These are phyloP conservation scores for Epsilonema sp. DNA, from an alignment of 2,888 invertebrate genomes.

Conservation along the genomic window DNA sequence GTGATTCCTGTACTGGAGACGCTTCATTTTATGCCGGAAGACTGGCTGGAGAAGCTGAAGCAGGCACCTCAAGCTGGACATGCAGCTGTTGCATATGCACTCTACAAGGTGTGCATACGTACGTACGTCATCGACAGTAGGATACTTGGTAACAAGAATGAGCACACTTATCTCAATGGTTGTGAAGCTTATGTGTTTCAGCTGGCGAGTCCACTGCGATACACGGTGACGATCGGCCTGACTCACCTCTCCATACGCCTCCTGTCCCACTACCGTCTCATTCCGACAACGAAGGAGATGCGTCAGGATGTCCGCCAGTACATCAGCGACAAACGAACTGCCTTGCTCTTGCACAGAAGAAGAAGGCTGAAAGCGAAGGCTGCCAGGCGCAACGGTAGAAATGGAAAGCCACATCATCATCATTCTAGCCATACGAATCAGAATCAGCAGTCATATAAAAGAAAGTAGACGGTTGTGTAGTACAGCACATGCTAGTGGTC, in stretches of 20 bases:
- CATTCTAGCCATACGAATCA: too few relatives aligned
- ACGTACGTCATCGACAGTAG: too few relatives aligned
- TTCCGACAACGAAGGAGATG: slow-evolving; percentile 1
- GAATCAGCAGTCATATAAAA: too few relatives aligned
- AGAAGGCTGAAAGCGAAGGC: too few relatives aligned
- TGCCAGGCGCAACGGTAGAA: too few relatives aligned
- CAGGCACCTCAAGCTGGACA: slow-evolving; percentile 48
- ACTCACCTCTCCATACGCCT: slow-evolving; percentile 18
- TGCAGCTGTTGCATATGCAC: slow-evolving; percentile 64
- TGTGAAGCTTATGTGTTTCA: too few relatives aligned
- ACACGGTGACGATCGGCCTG: slow-evolving; percentile 19
- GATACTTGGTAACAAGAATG: too few relatives aligned
- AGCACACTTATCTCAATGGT: too few relatives aligned
- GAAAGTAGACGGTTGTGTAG: too few relatives aligned
- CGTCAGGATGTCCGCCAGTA: not conserved
- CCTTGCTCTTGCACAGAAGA: not conserved
- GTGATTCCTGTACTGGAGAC: slow-evolving; percentile 54
- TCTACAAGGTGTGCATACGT: slow-evolving; percentile 75
- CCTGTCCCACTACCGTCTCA: not conserved
- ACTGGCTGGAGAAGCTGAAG: slow-evolving; percentile 50
- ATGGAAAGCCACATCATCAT: too few relatives aligned
- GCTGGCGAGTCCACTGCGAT: slow-evolving; percentile 24
- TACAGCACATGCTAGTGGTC: too few relatives aligned
- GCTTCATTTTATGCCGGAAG: slow-evolving; percentile 51
- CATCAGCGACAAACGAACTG: not conserved